Evolutionary conservation across 2,888 invertebrate genomes (phyloP), one percentile per base, ranked within the genome.

Genomic region (Allolobophora icterica): DNA sequence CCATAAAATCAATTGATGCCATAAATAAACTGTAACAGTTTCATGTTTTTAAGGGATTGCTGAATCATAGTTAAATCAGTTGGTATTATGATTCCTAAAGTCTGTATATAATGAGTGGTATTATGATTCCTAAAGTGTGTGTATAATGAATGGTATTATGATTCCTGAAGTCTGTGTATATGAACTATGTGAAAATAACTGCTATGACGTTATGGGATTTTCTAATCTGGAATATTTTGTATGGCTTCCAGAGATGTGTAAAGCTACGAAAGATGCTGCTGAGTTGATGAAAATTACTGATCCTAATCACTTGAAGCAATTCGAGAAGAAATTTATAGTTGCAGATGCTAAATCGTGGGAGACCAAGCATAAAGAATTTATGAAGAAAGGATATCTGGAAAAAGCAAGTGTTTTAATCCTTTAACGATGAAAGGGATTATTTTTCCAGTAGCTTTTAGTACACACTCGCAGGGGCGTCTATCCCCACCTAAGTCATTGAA

Each of bases 301-400:
- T 71, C 71, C 71, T n/a, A 71, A 71, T 71, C n/a, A 71, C n/a
- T n/a, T 71, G 71, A 71, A n/a, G 30, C 6, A 71, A n/a, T 71
- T 71, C n/a, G 71, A 71, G 30, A 71, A 30, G 71, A n/a, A 30
- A 71, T 71, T 71, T 71, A n/a, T 71, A n/a, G n/a, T 71, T 71
- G 8, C 71, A n/a, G 71, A 71, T 71, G 2, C 30, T 71, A n/a
- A 71, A 30, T 8, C 11, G 1, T 71, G 71, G 71, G 71, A 71
- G 13, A 17, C 71, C n/a, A 71, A 35, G 34, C 87, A 35, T 21
- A 87, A 35, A 38, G 87, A 87, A 87, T 34, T 38, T 35, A 87
- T 38, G 38, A 87, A 87, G 87, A 34, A 38, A 87, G 87, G n/a
- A 38, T 87, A 87, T 87, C 87, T 87, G 87, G 87, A 87, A 87